Percentiles rank a stretch among this genome's conserved stretches.
These are phyloP conservation scores for Epirrhoe alternata DNA, from an alignment of 2,888 invertebrate genomes.

Conservation along the genomic window DNA sequence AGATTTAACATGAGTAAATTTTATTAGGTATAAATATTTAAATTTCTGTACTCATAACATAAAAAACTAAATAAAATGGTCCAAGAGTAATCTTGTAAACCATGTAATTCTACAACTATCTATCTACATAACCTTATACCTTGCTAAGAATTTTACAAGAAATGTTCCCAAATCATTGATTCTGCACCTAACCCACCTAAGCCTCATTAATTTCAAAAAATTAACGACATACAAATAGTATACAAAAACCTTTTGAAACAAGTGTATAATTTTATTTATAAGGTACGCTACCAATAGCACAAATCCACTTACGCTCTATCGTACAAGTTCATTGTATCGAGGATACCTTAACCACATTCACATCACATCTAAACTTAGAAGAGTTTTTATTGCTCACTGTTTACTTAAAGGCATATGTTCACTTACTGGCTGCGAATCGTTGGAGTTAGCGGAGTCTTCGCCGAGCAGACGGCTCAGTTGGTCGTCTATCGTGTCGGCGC, in stretches of 20 bases:
- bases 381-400: slow-evolving; percentile 64
- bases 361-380: slow-evolving; percentile 31
- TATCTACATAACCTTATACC: slow-evolving; percentile 9
- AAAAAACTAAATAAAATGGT: slow-evolving; percentile 6
- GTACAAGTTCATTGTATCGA: slow-evolving; percentile 33
- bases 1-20: slow-evolving; percentile 33
- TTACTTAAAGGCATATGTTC: slow-evolving; percentile 73
- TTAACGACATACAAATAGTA: slow-evolving; percentile 47
- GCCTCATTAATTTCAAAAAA: slow-evolving; percentile 50
- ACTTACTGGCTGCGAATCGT: slow-evolving; percentile 73
- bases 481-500: slow-evolving; percentile 62
- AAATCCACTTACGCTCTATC: slow-evolving; percentile 10
- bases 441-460: slow-evolving; percentile 69
- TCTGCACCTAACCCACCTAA: slow-evolving; percentile 49
- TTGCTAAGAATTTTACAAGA: slow-evolving; percentile 32
- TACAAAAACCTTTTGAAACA: slow-evolving; percentile 54
- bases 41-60: slow-evolving; percentile 12
- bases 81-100: slow-evolving; percentile 2
- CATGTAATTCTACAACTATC: not conserved
- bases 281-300: slow-evolving; percentile 15
- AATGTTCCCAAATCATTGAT: slow-evolving; percentile 41
- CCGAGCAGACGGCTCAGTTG: slow-evolving; percentile 70
- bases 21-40: slow-evolving; percentile 27
- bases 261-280: slow-evolving; percentile 47
- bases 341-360: slow-evolving; percentile 30